phyloP scores from a whole-genome alignment of 23 tunicate species.

The Trididemnum nubilum region DNA sequence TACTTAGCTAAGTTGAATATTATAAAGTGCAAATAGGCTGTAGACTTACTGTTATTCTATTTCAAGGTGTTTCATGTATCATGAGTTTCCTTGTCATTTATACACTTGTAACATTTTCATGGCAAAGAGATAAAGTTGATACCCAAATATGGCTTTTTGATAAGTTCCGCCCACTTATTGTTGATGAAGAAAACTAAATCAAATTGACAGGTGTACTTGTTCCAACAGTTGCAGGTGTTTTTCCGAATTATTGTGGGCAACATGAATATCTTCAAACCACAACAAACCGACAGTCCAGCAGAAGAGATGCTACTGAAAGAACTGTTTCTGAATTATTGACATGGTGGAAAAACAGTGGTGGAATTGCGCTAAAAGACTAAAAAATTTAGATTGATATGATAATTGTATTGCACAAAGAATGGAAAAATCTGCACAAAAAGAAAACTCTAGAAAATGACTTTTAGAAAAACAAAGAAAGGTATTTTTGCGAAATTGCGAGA shows the following conservation, averaged over 20 bases:
- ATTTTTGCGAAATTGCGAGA: too few species aligned
- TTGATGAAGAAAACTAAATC: neutral
- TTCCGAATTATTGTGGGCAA: neutral
- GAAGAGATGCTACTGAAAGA: neutral
- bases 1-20: neutral
- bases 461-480: neutral
- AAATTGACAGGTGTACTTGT: neutral
- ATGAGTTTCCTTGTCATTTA: too few species aligned
- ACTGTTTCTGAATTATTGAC: neutral
- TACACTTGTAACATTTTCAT: too few species aligned
- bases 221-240: neutral
- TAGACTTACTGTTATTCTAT: too few species aligned
- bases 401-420: neutral
- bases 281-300: neutral
- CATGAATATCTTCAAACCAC: neutral
- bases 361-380: neutral
- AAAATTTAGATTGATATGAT: neutral
- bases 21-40: too few species aligned
- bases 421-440: neutral
- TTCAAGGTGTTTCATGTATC: too few species aligned
- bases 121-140: neutral
- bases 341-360: constrained; percentile 1
- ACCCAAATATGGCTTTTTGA: neutral
- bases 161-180: neutral
- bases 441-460: neutral